Evolutionary conservation across 2,888 invertebrate species (phyloP).

Genomic region (Drosophila mimica): DNA sequence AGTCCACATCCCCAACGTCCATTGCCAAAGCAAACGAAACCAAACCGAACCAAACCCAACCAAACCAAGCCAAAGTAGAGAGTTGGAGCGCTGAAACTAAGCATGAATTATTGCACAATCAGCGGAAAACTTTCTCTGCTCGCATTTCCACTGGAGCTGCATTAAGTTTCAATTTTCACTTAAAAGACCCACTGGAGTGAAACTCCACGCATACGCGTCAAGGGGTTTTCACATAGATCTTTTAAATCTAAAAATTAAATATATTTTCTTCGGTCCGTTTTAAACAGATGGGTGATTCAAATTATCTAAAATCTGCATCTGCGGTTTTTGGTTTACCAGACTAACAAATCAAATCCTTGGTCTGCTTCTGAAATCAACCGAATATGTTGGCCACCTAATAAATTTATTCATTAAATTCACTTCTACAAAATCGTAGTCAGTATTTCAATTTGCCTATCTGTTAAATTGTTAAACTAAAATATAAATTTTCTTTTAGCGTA

Average conservation of each 20-base stretch:
- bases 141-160: constrained; percentile 44
- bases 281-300: background rate
- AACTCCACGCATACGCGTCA: constrained; percentile 11
- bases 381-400: background rate
- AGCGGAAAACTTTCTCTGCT: constrained; percentile 71
- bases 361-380: background rate
- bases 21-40: constrained; percentile 7
- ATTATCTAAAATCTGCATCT: background rate
- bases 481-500: background rate
- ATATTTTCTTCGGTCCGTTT: background rate
- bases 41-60: background rate
- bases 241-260: constrained; percentile 2
- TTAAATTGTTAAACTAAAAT: background rate
- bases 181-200: constrained; percentile 14
- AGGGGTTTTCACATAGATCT: constrained; percentile 34
- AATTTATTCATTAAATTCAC: too few relatives aligned
- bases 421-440: too few relatives aligned
- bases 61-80: constrained; percentile 24
- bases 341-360: background rate
- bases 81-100: constrained; percentile 63
- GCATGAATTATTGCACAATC: constrained; percentile 80
- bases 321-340: background rate
- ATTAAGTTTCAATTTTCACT: constrained; percentile 63
- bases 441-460: background rate
- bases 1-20: constrained; percentile 30